Percentiles rank a stretch among this genome's conserved stretches.
Evolutionary conservation across 2,888 invertebrate species (phyloP).

Genomic region (Parnassius mnemosyne): DNA sequence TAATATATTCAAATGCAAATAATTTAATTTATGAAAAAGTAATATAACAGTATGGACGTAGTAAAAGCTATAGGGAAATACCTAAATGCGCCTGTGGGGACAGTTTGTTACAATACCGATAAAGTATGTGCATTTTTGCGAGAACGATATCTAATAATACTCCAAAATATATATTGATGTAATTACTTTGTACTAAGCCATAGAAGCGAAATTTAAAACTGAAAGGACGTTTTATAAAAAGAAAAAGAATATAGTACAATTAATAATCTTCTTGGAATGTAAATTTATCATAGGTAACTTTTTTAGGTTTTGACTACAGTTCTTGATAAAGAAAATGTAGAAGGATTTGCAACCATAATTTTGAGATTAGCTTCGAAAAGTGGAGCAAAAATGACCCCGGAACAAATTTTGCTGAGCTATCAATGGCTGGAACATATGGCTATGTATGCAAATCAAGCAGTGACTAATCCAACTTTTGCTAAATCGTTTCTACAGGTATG

Average conservation of each 20-base stretch:
- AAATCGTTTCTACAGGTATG: constrained; percentile 75
- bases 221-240: too few species aligned
- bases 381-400: constrained; percentile 55
- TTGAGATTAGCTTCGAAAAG: constrained; percentile 68
- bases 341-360: constrained; percentile 78
- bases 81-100: constrained; percentile 72
- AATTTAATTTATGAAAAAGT: background rate
- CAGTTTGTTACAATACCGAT: constrained; percentile 76
- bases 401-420: constrained; percentile 68
- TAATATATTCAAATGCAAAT: too few species aligned
- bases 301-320: constrained; percentile 73
- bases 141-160: too few species aligned
- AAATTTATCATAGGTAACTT: too few species aligned
- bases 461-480: constrained; percentile 58
- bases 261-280: too few species aligned
- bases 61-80: constrained; percentile 78
- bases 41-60: constrained; percentile 48
- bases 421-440: constrained; percentile 86
- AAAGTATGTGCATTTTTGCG: constrained; percentile 49
- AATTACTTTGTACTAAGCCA: too few species aligned
- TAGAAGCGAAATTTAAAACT: too few species aligned
- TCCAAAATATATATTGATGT: too few species aligned
- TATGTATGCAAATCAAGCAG: constrained; percentile 76
- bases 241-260: too few species aligned
- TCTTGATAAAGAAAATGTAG: constrained; percentile 62